These are phyloP conservation scores for Glaucidium brasilianum DNA, from an alignment of 2,113 vertebrate species.

Conservation along the genomic window DNA sequence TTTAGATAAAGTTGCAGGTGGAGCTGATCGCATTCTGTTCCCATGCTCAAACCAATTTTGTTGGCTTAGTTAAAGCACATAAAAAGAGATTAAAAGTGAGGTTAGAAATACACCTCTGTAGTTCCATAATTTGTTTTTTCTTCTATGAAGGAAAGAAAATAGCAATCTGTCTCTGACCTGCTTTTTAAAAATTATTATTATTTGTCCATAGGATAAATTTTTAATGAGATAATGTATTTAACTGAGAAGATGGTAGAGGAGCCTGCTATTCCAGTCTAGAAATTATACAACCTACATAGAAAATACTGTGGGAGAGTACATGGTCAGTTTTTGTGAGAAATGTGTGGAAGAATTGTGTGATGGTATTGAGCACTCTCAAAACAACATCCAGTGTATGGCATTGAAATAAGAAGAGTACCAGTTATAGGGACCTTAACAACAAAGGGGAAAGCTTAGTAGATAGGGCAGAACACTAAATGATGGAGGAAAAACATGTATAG, in stretches of 20 bases:
- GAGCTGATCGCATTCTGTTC: not conserved
- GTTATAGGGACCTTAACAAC: not conserved
- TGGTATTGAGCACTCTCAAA: not conserved
- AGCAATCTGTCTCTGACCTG: not conserved
- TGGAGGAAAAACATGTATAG: not conserved
- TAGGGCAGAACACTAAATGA: not conserved
- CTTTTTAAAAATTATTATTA: too few relatives aligned
- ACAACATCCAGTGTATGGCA: not conserved
- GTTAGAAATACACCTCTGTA: not conserved
- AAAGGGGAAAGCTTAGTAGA: not conserved
- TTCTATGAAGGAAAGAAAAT: not conserved
- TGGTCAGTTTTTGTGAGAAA: not conserved
- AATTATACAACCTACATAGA: not conserved
- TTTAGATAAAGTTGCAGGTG: not conserved
- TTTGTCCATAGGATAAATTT: not conserved
- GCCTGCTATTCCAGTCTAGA: not conserved
- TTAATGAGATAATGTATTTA: not conserved
- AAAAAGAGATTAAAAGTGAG: not conserved
- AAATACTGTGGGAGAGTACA: not conserved
- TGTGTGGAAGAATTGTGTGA: not conserved
- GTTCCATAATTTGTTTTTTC: not conserved
- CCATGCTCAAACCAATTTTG: not conserved
- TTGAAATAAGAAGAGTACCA: not conserved
- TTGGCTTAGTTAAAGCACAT: not conserved
- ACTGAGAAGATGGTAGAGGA: not conserved